Conservation (phyloP, 2,797 vertebrate species). For the Falco novaeseelandiae region DNA sequence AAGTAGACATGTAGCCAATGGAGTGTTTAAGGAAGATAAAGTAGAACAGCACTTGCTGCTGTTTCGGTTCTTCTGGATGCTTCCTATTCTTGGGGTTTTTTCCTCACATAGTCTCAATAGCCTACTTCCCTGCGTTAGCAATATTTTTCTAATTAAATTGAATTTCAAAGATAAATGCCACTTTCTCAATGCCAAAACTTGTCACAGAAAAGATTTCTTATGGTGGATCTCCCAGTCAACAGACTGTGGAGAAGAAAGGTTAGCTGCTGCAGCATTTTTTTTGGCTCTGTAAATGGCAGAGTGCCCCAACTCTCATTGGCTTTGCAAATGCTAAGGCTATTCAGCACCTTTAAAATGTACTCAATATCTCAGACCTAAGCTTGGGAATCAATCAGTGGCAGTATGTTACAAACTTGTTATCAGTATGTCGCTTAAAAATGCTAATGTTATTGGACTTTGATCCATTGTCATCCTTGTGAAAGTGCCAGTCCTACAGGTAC, state of each 20-base stretch:
- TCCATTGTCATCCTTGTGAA: not conserved
- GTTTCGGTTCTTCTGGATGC: not conserved
- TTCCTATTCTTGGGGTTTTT: not conserved
- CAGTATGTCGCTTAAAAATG: not conserved
- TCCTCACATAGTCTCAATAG: not conserved
- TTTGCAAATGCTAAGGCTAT: not conserved
- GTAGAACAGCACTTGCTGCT: not conserved
- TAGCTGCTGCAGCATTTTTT: not conserved
- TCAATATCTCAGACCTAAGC: not conserved
- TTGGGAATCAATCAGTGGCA: not conserved
- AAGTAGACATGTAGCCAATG: not conserved
- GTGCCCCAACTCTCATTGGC: not conserved
- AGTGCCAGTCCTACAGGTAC: not conserved
- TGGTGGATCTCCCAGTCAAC: not conserved
- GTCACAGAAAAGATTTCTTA: not conserved
- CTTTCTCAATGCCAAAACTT: not conserved
- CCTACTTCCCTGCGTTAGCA: not conserved
- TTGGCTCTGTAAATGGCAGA: not conserved
- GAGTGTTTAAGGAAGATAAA: not conserved
- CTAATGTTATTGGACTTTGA: not conserved
- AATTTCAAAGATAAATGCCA: conserved; percentile 8
- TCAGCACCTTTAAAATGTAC: not conserved
- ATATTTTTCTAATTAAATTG: not conserved
- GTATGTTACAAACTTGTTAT: not conserved
- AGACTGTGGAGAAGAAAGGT: not conserved